phyloP scores from a whole-genome alignment of 2,113 vertebrate genomes.

The Syngnathoides biaculeatus region DNA sequence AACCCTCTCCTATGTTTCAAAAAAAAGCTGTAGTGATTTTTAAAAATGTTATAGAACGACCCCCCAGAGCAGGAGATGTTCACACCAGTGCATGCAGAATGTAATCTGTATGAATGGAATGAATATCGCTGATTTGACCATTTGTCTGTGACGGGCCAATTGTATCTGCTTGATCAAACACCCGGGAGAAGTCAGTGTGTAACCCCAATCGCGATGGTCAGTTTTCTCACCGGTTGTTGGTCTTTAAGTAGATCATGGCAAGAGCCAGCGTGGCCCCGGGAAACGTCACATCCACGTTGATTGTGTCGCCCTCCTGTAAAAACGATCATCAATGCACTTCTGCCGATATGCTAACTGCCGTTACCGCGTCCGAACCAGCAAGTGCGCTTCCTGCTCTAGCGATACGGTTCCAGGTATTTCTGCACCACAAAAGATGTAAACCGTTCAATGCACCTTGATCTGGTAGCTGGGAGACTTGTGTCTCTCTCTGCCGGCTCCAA shows the following conservation, averaged over 20 bases:
- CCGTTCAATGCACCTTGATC: slow-evolving; percentile 80
- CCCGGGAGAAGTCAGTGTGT: not conserved
- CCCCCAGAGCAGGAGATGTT: too few relatives aligned
- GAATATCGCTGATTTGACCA: too few relatives aligned
- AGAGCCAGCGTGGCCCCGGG: slow-evolving; percentile 93
- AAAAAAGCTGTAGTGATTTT: too few relatives aligned
- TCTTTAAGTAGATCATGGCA: slow-evolving; percentile 99
- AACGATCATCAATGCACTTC: not conserved
- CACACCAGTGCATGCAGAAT: too few relatives aligned
- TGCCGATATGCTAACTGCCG: not conserved
- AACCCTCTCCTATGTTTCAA: too few relatives aligned
- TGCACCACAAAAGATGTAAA: not conserved
- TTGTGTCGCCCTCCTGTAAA: slow-evolving; percentile 91
- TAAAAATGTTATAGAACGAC: too few relatives aligned
- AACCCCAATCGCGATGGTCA: not conserved
- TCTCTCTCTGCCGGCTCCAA: slow-evolving; percentile 87
- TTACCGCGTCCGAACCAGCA: not conserved
- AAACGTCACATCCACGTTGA: slow-evolving; percentile 96
- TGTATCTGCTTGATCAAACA: too few relatives aligned
- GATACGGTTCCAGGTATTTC: not conserved
- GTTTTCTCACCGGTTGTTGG: slow-evolving; percentile 85
- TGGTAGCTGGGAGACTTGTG: slow-evolving; percentile 98
- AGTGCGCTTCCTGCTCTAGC: too few relatives aligned
- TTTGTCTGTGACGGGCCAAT: too few relatives aligned
- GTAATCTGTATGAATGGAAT: too few relatives aligned